Percentiles rank a stretch among this genome's conserved stretches.
Evolutionary conservation across 2,888 invertebrate genomes (phyloP).

Genomic region (Zootermopsis nevadensis): DNA sequence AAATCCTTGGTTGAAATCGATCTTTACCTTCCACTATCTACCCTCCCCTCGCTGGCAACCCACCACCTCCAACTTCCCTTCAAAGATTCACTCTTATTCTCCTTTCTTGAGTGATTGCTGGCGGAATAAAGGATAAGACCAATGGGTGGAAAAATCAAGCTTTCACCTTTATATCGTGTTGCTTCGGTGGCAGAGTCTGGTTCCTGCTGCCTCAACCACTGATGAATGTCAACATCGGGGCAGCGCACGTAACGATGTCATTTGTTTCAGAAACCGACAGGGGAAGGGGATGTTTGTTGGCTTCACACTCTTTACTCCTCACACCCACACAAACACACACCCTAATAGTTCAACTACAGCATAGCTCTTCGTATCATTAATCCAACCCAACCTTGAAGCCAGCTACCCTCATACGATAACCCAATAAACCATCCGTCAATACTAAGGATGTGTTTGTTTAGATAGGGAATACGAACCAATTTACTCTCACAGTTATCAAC

Average conservation of each 20-base stretch:
- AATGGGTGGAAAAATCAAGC: background rate
- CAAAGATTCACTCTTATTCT: background rate
- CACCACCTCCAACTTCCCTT: background rate
- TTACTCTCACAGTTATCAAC: background rate
- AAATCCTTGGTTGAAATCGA: slow-evolving; percentile 31
- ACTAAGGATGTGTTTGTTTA: background rate
- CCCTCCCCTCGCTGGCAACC: no score
- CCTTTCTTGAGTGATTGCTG: slow-evolving; percentile 9
- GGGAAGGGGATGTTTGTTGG: slow-evolving; percentile 23
- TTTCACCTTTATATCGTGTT: slow-evolving; percentile 16
- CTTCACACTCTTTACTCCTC: slow-evolving; percentile 34
- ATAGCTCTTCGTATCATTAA: background rate
- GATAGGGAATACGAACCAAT: background rate
- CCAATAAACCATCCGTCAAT: background rate
- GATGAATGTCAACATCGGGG: slow-evolving; percentile 45
- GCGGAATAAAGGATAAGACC: slow-evolving; percentile 14
- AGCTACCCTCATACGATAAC: background rate
- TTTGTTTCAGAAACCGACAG: slow-evolving; percentile 34
- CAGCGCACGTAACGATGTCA: slow-evolving; percentile 43
- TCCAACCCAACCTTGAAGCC: background rate
- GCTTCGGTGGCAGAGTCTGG: background rate
- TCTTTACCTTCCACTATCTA: background rate
- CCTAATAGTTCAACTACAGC: no score
- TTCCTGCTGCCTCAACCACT: slow-evolving; percentile 2
- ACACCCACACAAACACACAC: background rate